Conservation (phyloP, 1,140 invertebrate genomes). For the Prorops nasuta region DNA sequence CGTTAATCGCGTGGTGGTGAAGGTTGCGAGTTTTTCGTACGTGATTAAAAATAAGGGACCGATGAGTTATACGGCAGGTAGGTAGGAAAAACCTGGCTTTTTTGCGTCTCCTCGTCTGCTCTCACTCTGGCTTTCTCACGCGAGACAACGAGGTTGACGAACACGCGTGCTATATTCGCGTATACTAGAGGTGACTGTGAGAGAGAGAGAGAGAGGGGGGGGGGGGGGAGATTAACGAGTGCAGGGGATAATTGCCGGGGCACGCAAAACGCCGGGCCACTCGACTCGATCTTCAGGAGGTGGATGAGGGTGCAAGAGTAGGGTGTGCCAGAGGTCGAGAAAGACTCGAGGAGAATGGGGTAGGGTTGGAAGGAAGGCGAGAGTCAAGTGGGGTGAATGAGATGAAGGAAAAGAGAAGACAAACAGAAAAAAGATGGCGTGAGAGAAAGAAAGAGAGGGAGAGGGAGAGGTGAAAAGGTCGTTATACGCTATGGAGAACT, state of each 20-base stretch:
- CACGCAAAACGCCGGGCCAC: constrained; percentile 41
- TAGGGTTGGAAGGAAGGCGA: constrained; percentile 12
- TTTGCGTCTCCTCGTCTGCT: too few species aligned
- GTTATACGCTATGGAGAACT: constrained; percentile 29
- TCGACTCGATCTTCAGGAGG: constrained; percentile 41
- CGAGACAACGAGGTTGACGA: constrained; percentile 31
- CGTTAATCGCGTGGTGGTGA: too few species aligned
- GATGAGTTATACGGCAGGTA: too few species aligned
- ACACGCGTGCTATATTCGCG: constrained; percentile 29
- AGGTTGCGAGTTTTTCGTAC: too few species aligned
- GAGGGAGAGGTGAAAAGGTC: constrained; percentile 20
- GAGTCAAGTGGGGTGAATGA: constrained; percentile 20
- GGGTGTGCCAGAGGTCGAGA: neutral
- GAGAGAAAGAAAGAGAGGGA: constrained; percentile 3
- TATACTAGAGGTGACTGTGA: neutral
- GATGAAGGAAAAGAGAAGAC: constrained; percentile 3
- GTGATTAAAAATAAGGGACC: too few species aligned
- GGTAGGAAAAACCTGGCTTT: too few species aligned
- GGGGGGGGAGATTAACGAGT: constrained; percentile 32
- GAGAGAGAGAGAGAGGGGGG: neutral
- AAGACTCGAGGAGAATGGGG: constrained; percentile 9
- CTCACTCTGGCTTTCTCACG: constrained; percentile 29
- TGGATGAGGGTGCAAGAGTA: constrained; percentile 13
- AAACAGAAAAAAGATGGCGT: neutral
- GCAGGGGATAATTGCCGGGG: constrained; percentile 42